phyloP scores from a whole-genome alignment of 2,888 invertebrate genomes.

The Dolichomitus sp. region DNA sequence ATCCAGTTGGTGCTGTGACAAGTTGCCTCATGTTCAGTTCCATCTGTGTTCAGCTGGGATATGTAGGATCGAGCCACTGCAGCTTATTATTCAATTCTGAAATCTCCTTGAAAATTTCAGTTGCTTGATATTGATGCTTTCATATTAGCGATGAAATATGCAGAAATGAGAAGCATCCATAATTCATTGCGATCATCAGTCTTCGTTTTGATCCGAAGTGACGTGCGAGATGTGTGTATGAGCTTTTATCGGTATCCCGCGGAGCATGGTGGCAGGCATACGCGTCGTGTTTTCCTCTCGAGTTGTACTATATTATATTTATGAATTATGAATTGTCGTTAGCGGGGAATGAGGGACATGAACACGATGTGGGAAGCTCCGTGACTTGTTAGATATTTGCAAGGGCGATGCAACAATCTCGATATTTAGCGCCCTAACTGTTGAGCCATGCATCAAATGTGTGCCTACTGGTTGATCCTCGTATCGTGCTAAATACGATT shows the following conservation, averaged over 20 bases:
- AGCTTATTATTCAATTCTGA: not conserved
- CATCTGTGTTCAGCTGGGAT: no score
- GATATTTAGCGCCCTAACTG: slow-evolving; percentile 23
- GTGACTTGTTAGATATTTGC: not conserved
- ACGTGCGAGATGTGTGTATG: not conserved
- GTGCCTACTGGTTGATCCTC: not conserved
- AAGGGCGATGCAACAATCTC: not conserved
- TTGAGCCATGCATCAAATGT: slow-evolving; percentile 10
- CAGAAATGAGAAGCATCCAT: slow-evolving; percentile 17
- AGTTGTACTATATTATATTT: slow-evolving; percentile 3
- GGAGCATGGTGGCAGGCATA: not conserved
- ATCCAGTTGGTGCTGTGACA: no score
- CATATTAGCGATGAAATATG: slow-evolving; percentile 16
- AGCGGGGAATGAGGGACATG: not conserved
- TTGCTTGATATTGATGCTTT: not conserved
- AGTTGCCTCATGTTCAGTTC: no score
- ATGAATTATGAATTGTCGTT: slow-evolving; percentile 31
- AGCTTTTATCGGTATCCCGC: slow-evolving; percentile 40
- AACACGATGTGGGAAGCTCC: not conserved
- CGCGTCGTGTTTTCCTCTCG: slow-evolving; percentile 5
- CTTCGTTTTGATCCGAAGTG: not conserved
- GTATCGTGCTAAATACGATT: not conserved
- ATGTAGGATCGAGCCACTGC: no score
- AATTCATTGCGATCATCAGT: slow-evolving; percentile 29
- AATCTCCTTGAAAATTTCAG: not conserved